These are phyloP conservation scores for Drosophila melanica DNA, from an alignment of 1,140 invertebrate species.

Conservation along the genomic window DNA sequence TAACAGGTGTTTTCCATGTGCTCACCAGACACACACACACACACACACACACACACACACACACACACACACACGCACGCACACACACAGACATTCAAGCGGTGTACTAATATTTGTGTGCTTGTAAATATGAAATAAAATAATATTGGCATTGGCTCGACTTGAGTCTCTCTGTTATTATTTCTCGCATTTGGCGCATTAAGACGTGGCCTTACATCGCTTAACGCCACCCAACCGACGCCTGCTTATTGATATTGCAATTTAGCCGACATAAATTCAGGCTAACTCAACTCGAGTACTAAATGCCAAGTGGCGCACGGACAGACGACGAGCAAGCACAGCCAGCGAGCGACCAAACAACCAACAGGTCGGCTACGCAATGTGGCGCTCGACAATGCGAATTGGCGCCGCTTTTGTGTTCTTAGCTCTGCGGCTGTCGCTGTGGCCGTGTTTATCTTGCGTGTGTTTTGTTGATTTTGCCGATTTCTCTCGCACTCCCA, in stretches of 20 bases:
- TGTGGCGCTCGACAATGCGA: conserved; percentile 34
- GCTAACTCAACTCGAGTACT: conserved; percentile 8
- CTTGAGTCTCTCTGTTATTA: conserved; percentile 4
- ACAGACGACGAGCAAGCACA: conserved; percentile 11
- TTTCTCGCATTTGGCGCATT: conserved; percentile 37
- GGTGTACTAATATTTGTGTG: no score
- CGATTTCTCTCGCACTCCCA: conserved; percentile 60
- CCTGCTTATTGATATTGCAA: conserved; percentile 72
- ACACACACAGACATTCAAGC: no score
- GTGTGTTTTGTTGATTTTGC: conserved; percentile 81
- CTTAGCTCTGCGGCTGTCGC: conserved; percentile 15
- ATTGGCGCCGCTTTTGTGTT: conserved; percentile 27
- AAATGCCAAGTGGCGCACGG: conserved; percentile 26
- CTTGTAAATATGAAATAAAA: conserved; percentile 22
- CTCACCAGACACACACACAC: conserved; percentile 1
- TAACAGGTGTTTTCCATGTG: conserved; percentile 21
- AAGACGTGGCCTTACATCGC: conserved; percentile 12
- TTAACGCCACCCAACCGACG: conserved; percentile 7
- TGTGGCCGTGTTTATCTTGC: conserved; percentile 64
- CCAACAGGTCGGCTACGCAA: conserved; percentile 48
- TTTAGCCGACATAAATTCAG: conserved; percentile 65
- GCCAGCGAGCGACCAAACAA: conserved; percentile 13
- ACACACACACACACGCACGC: no score
- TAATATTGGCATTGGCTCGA: conserved; percentile 3
- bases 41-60: not conserved